Evolutionary conservation across 2,888 invertebrate genomes (phyloP).

Genomic region (Drosophila neotestacea): DNA sequence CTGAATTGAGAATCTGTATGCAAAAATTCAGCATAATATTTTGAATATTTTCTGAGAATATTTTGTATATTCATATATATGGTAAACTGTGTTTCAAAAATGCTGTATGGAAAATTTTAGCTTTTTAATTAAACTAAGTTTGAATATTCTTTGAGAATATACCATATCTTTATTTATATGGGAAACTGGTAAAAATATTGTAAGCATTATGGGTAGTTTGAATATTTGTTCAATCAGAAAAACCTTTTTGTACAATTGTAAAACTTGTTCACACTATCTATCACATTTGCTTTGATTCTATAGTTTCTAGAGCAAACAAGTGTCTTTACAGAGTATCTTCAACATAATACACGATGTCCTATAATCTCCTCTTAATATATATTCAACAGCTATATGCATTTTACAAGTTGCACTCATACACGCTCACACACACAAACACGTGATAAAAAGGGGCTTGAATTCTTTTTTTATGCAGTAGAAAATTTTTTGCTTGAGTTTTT

Average conservation of each 20-base stretch:
- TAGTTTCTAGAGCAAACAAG: slow-evolving; percentile 14
- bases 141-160: too few species aligned
- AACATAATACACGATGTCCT: background rate
- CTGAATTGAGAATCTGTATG: too few species aligned
- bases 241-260: background rate
- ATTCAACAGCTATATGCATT: slow-evolving; percentile 29
- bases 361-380: background rate
- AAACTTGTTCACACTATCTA: background rate
- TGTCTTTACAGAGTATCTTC: slow-evolving; percentile 1
- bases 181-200: too few species aligned
- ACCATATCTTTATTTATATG: too few species aligned
- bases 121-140: too few species aligned
- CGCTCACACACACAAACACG: slow-evolving; percentile 31
- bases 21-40: too few species aligned
- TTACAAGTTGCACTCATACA: slow-evolving; percentile 36
- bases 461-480: slow-evolving; percentile 34
- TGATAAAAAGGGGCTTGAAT: slow-evolving; percentile 57
- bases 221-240: too few species aligned
- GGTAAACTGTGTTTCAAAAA: too few species aligned
- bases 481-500: slow-evolving; percentile 25
- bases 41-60: too few species aligned
- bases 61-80: too few species aligned
- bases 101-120: too few species aligned
- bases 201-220: too few species aligned
- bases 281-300: background rate